A percentile compares a stretch with the other conserved stretches of the same genome.
These are phyloP conservation scores for Diadegma fenestrale DNA, from an alignment of 2,888 invertebrate species.

Conservation along the genomic window DNA sequence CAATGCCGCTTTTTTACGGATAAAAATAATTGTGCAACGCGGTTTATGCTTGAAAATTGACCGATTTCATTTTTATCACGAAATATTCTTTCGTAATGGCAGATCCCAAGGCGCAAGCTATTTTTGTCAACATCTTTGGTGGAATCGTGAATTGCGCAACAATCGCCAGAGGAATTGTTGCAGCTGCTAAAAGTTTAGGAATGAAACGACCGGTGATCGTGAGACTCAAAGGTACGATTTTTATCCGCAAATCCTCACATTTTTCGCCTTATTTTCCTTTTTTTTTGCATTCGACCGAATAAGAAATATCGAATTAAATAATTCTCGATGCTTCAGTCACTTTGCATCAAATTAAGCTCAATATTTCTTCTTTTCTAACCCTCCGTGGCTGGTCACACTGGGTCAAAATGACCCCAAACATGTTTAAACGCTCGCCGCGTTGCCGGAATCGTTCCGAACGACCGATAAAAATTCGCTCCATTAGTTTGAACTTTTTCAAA, in stretches of 20 bases:
- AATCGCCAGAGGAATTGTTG: conserved; percentile 97
- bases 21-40: not conserved
- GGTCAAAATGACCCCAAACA: not conserved
- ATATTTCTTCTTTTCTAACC: not conserved
- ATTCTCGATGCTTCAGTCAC: not conserved
- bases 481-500: no score
- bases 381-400: not conserved
- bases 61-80: not conserved
- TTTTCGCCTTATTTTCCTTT: not conserved
- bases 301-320: no score
- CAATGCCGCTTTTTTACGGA: not conserved
- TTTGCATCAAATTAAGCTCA: not conserved
- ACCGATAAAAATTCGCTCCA: no score
- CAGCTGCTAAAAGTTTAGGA: conserved; percentile 92
- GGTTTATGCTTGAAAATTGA: not conserved
- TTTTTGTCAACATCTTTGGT: conserved; percentile 99
- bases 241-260: not conserved
- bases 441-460: not conserved
- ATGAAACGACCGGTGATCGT: conserved; percentile 96
- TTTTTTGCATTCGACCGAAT: not conserved
- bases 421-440: not conserved
- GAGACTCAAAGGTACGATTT: conserved; percentile 94
- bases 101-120: conserved; percentile 95
- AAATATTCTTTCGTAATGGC: conserved; percentile 78
- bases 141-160: conserved; percentile 99